A percentile compares a stretch with the other conserved stretches of the same genome.
Evolutionary conservation across 2,888 invertebrate genomes (phyloP).

Genomic region (Apoderus coryli): DNA sequence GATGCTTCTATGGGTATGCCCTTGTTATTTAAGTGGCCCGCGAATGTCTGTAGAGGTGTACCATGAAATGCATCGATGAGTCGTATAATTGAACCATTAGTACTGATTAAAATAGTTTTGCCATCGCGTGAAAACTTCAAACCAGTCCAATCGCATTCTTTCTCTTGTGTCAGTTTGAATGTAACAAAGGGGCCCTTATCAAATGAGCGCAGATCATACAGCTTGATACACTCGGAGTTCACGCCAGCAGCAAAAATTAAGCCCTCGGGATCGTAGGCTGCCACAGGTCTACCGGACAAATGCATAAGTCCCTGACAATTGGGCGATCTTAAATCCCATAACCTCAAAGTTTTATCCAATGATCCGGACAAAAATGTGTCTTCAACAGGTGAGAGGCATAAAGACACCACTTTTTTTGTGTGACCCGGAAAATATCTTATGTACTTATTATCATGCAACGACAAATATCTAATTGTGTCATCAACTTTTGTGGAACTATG

Average conservation of each 20-base stretch:
- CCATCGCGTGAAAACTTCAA: conserved; percentile 96
- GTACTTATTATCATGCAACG: conserved; percentile 98
- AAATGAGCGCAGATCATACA: conserved; percentile 95
- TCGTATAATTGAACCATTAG: conserved; percentile 88
- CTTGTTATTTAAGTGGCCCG: conserved; percentile 88
- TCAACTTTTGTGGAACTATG: conserved; percentile 99
- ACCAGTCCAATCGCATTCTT: conserved; percentile 98
- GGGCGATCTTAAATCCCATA: conserved; percentile 96
- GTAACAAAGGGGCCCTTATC: conserved; percentile 97
- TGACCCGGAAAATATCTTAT: conserved; percentile 96
- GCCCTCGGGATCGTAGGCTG: conserved; percentile 98
- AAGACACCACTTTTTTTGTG: conserved; percentile 90
- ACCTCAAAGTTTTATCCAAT: conserved; percentile 85
- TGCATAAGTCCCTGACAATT: conserved; percentile 99
- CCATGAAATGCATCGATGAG: conserved; percentile 96
- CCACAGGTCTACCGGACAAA: conserved; percentile 89
- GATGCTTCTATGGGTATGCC: conserved; percentile 91
- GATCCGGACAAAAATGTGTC: conserved; percentile 97
- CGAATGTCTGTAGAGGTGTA: conserved; percentile 84
- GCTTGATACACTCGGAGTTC: conserved; percentile 91
- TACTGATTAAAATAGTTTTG: conserved; percentile 92
- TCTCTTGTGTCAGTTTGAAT: conserved; percentile 88
- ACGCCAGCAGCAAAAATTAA: conserved; percentile 95
- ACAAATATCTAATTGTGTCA: conserved; percentile 94
- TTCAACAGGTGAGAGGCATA: conserved; percentile 96